Conservation (phyloP, 2,888 invertebrate genomes). For the Parochlus steinenii region DNA sequence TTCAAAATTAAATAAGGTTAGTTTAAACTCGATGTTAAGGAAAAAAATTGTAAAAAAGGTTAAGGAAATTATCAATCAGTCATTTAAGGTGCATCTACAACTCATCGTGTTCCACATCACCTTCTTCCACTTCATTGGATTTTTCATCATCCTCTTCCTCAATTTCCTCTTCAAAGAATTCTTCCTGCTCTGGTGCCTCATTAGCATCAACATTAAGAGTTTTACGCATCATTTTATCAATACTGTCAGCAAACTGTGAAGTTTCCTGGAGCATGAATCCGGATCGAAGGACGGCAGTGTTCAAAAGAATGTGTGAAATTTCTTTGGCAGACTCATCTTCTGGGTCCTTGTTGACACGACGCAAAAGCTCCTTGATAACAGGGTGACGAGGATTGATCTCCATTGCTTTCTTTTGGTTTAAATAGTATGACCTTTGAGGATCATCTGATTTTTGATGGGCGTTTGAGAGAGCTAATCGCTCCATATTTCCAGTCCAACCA, state of each 20-base stretch:
- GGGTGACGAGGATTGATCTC: constrained; percentile 98
- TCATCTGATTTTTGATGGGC: constrained; percentile 93
- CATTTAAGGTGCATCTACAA: too few relatives aligned
- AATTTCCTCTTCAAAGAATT: constrained; percentile 24
- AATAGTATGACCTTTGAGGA: constrained; percentile 70
- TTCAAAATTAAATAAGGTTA: too few relatives aligned
- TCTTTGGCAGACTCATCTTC: constrained; percentile 62
- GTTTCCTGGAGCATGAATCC: constrained; percentile 86
- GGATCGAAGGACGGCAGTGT: constrained; percentile 81
- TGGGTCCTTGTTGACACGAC: constrained; percentile 60
- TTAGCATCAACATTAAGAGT: constrained; percentile 60
- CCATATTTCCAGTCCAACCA: constrained; percentile 99
- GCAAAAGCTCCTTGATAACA: constrained; percentile 76
- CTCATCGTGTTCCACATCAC: constrained; percentile 38
- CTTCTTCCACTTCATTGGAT: constrained; percentile 27
- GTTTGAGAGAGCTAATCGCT: constrained; percentile 84
- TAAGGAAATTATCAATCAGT: too few relatives aligned
- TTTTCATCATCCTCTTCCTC: constrained; percentile 30
- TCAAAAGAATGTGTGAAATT: constrained; percentile 78
- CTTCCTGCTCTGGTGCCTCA: constrained; percentile 39
- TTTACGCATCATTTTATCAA: constrained; percentile 78
- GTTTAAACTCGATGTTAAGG: too few relatives aligned
- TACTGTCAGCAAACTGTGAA: constrained; percentile 71
- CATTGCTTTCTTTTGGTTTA: constrained; percentile 88
- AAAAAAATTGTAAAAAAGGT: too few relatives aligned